These are phyloP conservation scores for Sciaenops ocellatus DNA, from an alignment of 2,797 vertebrate species.

Conservation along the genomic window DNA sequence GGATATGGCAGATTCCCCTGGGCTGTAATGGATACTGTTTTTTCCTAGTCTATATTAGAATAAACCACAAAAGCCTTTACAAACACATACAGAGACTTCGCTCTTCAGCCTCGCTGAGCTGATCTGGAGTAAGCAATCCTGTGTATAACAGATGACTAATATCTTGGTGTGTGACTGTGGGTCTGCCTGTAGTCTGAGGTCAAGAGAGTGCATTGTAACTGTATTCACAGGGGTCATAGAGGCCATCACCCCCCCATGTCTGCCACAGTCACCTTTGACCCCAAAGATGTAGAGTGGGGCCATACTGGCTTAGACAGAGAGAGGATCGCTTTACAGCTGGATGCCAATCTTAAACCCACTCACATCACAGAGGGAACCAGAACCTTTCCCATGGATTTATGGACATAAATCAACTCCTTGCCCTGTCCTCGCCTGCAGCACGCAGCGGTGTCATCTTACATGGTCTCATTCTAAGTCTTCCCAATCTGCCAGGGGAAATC, in stretches of 20 bases:
- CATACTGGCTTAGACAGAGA: conserved; percentile 68
- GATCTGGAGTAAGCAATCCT: conserved; percentile 13
- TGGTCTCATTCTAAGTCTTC: conserved; percentile 59
- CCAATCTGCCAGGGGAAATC: conserved; percentile 73
- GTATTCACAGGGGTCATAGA: conserved; percentile 70
- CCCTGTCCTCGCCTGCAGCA: conserved; percentile 76
- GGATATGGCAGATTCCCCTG: conserved; percentile 42
- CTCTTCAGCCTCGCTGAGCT: conserved; percentile 12
- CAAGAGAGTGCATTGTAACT: conserved; percentile 70
- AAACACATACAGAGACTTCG: conserved; percentile 4
- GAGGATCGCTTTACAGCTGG: conserved; percentile 83
- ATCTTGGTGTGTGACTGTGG: conserved; percentile 49
- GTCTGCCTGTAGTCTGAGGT: conserved; percentile 55
- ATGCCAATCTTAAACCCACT: conserved; percentile 80
- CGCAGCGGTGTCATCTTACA: conserved; percentile 81
- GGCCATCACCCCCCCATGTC: conserved; percentile 57
- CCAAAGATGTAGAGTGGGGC: conserved; percentile 66
- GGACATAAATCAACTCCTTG: conserved; percentile 82
- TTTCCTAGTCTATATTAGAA: conserved; percentile 17
- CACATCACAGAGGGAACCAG: conserved; percentile 74
- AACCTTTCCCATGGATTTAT: conserved; percentile 81
- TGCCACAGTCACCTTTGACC: conserved; percentile 73
- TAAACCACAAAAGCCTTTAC: conserved; percentile 20
- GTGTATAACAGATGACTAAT: conserved; percentile 53
- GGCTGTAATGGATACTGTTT: conserved; percentile 30